phyloP scores from a whole-genome alignment of 1,140 invertebrate species.

The Aphelinus atriplicis region DNA sequence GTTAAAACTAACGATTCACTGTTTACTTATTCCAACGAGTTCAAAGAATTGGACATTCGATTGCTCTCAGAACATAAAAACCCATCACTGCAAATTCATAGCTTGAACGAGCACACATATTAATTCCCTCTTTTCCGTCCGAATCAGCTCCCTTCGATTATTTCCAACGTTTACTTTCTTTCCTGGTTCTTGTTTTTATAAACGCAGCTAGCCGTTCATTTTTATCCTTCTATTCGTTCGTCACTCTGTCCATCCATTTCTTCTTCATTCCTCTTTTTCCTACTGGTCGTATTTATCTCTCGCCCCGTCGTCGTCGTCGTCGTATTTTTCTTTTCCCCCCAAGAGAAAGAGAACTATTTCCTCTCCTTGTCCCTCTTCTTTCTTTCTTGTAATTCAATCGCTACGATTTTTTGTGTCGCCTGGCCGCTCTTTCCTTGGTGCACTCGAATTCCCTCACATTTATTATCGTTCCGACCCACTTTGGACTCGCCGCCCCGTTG shows the following conservation, averaged over 20 bases:
- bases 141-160: conserved; percentile 34
- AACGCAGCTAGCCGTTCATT: not conserved
- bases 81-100: no score
- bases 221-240: conserved; percentile 2
- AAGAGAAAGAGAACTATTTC: no score
- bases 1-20: no score
- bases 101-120: not conserved
- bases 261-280: not conserved
- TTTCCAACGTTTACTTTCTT: not conserved
- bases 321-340: not conserved
- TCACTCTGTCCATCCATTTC: not conserved
- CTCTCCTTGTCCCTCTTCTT: conserved; percentile 3
- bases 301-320: conserved; percentile 21
- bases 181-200: not conserved
- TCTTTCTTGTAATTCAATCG: conserved; percentile 26
- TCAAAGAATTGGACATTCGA: no score
- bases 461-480: conserved; percentile 14
- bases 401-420: conserved; percentile 11
- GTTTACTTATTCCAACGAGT: no score
- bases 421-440: not conserved
- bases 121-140: conserved; percentile 33
- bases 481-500: conserved; percentile 11
- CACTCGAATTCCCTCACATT: conserved; percentile 24
- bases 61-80: no score
- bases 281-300: not conserved